phyloP scores from a whole-genome alignment of 2,113 vertebrate genomes.

The Pachyramphus minor region DNA sequence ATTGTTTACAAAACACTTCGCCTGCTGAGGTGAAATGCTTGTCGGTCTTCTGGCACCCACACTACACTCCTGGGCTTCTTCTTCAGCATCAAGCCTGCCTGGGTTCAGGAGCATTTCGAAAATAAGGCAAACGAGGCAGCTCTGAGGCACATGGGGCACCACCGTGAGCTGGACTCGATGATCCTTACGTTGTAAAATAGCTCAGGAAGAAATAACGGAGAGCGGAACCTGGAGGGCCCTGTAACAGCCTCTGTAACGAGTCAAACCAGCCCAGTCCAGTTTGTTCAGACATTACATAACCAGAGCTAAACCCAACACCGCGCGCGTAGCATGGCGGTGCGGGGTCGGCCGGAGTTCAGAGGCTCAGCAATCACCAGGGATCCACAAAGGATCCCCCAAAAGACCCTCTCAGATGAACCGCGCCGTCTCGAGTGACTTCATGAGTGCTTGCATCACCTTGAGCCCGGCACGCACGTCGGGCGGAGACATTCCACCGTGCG shows the following conservation, averaged over 20 bases:
- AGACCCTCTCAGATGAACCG: background rate
- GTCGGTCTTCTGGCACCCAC: background rate
- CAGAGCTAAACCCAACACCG: background rate
- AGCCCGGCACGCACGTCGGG: background rate
- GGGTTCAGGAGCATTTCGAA: no score
- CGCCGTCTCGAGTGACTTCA: background rate
- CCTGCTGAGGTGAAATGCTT: background rate
- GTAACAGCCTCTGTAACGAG: background rate
- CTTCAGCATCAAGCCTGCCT: background rate
- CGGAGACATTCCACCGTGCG: background rate
- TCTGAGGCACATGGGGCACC: no score
- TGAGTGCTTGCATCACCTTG: no score
- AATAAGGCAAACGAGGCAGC: no score
- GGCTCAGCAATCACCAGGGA: background rate
- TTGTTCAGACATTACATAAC: background rate
- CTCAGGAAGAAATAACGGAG: background rate
- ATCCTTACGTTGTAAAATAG: no score
- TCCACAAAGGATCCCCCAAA: background rate
- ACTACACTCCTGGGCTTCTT: accelerated
- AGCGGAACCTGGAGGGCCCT: background rate
- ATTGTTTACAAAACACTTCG: background rate
- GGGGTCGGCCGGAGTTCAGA: background rate
- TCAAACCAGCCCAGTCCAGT: background rate
- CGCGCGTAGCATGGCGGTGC: background rate
- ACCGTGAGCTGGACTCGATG: background rate